Evolutionary conservation across 2,113 vertebrate genomes (phyloP).

Genomic region (Halichoeres trimaculatus): DNA sequence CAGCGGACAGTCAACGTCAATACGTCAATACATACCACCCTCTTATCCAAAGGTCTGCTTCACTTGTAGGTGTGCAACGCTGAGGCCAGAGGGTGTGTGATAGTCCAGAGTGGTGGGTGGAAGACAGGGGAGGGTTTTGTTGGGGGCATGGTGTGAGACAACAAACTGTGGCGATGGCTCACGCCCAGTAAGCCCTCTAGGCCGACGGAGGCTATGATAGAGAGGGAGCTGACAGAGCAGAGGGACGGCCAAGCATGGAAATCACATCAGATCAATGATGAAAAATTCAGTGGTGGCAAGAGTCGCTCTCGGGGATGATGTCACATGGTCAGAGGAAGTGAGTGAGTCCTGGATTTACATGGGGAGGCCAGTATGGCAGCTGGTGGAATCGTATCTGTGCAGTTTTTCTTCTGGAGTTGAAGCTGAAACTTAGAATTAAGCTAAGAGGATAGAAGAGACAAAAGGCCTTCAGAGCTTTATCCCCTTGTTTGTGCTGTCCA

Average conservation of each 20-base stretch:
- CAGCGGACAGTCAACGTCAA: constrained; percentile 47
- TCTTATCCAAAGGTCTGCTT: constrained; percentile 58
- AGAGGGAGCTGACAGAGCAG: constrained; percentile 63
- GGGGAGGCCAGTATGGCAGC: constrained; percentile 44
- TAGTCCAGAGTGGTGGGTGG: constrained; percentile 37
- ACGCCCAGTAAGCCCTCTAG: constrained; percentile 57
- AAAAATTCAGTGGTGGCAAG: constrained; percentile 65
- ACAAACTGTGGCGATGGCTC: constrained; percentile 49
- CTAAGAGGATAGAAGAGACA: constrained; percentile 1
- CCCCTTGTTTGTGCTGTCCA: background rate
- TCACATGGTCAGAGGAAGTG: constrained; percentile 52
- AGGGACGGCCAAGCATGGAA: constrained; percentile 71
- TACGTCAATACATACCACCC: constrained; percentile 62
- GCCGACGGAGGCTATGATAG: constrained; percentile 38
- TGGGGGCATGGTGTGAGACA: constrained; percentile 38
- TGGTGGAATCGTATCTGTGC: constrained; percentile 17
- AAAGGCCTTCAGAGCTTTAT: background rate
- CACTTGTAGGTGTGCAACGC: constrained; percentile 27
- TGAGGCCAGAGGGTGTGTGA: constrained; percentile 12
- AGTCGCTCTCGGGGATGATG: constrained; percentile 49
- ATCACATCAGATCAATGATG: constrained; percentile 79
- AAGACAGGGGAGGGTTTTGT: constrained; percentile 40
- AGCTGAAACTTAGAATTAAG: background rate
- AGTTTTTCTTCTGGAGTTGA: constrained; percentile 24
- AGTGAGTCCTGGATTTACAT: constrained; percentile 29